Conservation (phyloP, 2,113 vertebrate species). For the Plecotus auritus region DNA sequence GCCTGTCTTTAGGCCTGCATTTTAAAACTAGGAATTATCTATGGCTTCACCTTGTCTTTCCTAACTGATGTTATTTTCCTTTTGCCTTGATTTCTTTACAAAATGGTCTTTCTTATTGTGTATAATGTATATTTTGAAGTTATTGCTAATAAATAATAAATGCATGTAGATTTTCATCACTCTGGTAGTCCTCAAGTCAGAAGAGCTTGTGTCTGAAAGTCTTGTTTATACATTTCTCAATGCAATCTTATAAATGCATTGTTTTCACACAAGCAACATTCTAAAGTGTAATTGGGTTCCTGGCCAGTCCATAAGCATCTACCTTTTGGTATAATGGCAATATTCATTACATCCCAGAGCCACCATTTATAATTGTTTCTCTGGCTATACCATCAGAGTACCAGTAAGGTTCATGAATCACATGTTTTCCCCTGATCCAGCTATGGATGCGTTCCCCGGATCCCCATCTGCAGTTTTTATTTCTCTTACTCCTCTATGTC, state of each 20-base stretch:
- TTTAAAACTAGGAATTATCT: constrained; percentile 1
- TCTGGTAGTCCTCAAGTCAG: not conserved
- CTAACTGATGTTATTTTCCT: not conserved
- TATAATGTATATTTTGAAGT: not conserved
- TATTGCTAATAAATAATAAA: not conserved
- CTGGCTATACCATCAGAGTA: not conserved
- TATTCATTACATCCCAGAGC: not conserved
- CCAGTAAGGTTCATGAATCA: not conserved
- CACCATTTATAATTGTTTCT: not conserved
- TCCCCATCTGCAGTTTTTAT: not conserved
- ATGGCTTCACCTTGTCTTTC: not conserved
- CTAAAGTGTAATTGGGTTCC: not conserved
- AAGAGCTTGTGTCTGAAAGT: not conserved
- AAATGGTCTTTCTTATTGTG: not conserved
- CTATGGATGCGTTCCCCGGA: not conserved
- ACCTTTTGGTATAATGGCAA: not conserved
- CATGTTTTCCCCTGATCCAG: not conserved
- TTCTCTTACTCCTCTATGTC: not conserved
- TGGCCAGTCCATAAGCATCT: not conserved
- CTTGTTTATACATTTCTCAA: not conserved
- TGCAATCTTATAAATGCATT: not conserved
- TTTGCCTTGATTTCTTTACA: not conserved
- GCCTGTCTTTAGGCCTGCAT: not conserved
- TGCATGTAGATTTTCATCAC: not conserved
- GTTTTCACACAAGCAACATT: not conserved